Percentiles rank a stretch among this genome's conserved stretches.
phyloP scores from a whole-genome alignment of 1,140 invertebrate species.

The Brachionus rubens region DNA sequence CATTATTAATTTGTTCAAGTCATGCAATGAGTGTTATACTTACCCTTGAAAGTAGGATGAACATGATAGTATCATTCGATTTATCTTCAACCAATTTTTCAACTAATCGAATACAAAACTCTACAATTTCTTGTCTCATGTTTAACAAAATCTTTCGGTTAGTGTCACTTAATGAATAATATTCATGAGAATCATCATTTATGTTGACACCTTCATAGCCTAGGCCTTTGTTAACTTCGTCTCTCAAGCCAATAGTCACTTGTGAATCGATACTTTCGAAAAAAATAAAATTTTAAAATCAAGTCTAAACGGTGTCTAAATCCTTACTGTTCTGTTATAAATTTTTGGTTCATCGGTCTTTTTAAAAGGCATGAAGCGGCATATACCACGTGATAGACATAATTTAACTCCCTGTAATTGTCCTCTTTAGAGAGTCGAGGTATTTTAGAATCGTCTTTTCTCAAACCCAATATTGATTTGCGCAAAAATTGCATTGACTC shows the following conservation, averaged over 20 bases:
- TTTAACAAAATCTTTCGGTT: background rate
- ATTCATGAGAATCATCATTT: slow-evolving; percentile 6
- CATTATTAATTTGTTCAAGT: too few relatives aligned
- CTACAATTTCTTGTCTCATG: background rate
- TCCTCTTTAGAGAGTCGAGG: slow-evolving; percentile 33
- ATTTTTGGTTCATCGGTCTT: background rate
- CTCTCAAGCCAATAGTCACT: background rate
- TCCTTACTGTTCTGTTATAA: slow-evolving; percentile 32
- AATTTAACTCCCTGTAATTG: slow-evolving; percentile 42
- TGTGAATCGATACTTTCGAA: slow-evolving; percentile 11
- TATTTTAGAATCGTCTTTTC: background rate
- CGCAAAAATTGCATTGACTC: slow-evolving; percentile 34
- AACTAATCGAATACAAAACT: slow-evolving; percentile 6
- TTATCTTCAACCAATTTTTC: slow-evolving; percentile 15
- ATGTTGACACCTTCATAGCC: slow-evolving; percentile 25
- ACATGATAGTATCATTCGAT: slow-evolving; percentile 20
- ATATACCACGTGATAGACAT: slow-evolving; percentile 46
- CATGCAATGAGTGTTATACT: background rate
- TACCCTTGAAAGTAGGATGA: slow-evolving; percentile 36
- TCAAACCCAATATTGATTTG: slow-evolving; percentile 6
- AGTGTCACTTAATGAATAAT: background rate
- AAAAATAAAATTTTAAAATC: slow-evolving; percentile 8
- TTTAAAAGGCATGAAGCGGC: slow-evolving; percentile 51
- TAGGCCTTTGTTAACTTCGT: slow-evolving; percentile 19
- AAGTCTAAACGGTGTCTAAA: background rate